Conservation (phyloP, 1,140 invertebrate genomes). For the Gonioctena quinquepunctata region DNA sequence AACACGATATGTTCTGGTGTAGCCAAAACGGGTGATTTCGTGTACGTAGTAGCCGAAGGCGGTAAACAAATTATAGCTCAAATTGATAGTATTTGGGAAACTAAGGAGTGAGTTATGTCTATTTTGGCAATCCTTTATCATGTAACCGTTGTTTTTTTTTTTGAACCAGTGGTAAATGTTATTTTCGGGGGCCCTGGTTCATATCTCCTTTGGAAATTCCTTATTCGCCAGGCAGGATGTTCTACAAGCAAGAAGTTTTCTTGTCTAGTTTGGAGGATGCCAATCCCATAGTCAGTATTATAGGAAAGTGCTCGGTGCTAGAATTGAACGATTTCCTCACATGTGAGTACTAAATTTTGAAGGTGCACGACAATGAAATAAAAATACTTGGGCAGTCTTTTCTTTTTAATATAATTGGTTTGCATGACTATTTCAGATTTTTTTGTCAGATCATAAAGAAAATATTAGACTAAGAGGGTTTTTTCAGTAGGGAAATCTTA, state of each 20-base stretch:
- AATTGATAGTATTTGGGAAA: slow-evolving; percentile 93
- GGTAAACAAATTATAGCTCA: slow-evolving; percentile 89
- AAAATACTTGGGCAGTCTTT: too few relatives aligned
- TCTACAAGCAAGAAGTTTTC: slow-evolving; percentile 95
- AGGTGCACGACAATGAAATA: too few relatives aligned
- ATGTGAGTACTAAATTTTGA: slow-evolving; percentile 74
- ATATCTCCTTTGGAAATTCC: slow-evolving; percentile 85
- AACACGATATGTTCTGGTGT: slow-evolving; percentile 79
- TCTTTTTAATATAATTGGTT: too few relatives aligned
- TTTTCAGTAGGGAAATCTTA: too few relatives aligned
- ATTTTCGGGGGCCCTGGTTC: slow-evolving; percentile 92
- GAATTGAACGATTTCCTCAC: slow-evolving; percentile 90
- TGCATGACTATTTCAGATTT: too few relatives aligned
- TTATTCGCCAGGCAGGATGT: slow-evolving; percentile 74
- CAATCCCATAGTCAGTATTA: slow-evolving; percentile 86
- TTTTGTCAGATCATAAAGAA: too few relatives aligned
- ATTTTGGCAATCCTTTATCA: not conserved
- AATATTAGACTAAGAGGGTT: too few relatives aligned
- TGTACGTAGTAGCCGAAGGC: slow-evolving; percentile 87
- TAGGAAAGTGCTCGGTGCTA: slow-evolving; percentile 88
- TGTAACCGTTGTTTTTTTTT: not conserved
- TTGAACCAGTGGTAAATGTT: slow-evolving; percentile 76
- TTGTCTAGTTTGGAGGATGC: slow-evolving; percentile 90
- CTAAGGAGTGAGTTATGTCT: slow-evolving; percentile 70
- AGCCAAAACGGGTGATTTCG: slow-evolving; percentile 90